Evolutionary conservation across 1,140 invertebrate species (phyloP).

Genomic region (Zaprionus capensis): DNA sequence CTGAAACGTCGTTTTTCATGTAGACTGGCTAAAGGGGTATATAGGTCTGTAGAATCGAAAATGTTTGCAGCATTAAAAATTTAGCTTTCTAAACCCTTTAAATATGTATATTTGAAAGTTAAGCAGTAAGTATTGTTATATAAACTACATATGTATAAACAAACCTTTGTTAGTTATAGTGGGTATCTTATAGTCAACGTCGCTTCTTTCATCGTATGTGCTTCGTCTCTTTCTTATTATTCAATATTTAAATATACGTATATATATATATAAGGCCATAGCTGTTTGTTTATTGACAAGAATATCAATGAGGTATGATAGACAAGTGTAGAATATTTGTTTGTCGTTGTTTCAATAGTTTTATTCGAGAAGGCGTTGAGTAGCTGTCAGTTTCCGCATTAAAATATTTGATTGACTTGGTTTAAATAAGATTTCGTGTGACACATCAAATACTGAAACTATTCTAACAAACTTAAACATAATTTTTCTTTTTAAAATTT

Average conservation of each 20-base stretch:
- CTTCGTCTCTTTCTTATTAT: slow-evolving; percentile 31
- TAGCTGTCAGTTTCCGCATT: slow-evolving; percentile 2
- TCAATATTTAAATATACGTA: slow-evolving; percentile 60
- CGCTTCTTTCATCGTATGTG: background rate
- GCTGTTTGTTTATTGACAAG: slow-evolving; percentile 22
- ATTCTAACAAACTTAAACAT: background rate
- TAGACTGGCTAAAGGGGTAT: background rate
- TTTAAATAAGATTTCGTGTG: background rate
- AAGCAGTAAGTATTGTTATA: background rate
- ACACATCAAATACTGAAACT: background rate
- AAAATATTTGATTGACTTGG: background rate
- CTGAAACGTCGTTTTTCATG: slow-evolving; percentile 10
- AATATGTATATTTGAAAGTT: background rate
- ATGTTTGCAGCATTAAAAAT: background rate
- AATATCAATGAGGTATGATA: slow-evolving; percentile 48
- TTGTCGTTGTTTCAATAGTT: slow-evolving; percentile 12
- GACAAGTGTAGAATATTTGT: slow-evolving; percentile 33
- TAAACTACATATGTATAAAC: background rate
- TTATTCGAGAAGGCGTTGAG: background rate
- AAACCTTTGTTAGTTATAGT: background rate
- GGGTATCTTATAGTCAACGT: background rate
- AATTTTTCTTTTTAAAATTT: background rate
- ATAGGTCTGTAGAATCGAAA: background rate
- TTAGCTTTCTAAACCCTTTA: background rate
- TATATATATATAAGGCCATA: slow-evolving; percentile 12